Evolutionary conservation across 2,888 invertebrate genomes (phyloP), one percentile per base, ranked within the genome.

Genomic region (Chymomyza amoena): DNA sequence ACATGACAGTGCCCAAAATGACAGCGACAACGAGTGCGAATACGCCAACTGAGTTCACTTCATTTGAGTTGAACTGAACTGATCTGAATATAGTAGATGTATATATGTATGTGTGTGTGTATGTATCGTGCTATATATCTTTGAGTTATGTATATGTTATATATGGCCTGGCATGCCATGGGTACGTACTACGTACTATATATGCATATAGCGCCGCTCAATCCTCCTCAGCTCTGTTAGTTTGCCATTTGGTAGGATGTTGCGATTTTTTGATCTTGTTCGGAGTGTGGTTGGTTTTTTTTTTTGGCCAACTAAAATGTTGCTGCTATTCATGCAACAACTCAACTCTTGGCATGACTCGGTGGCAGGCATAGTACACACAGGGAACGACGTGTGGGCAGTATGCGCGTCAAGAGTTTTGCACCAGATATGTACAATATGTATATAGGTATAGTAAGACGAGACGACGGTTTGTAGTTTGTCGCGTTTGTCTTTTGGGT

Each of bases 11-110:
- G 61, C 75, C 80, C 77, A 76, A 87, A 84, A 84, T 81, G 84
- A 88, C 88, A 88, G 80, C 78, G 84, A 81, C 81, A 83, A 77
- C 79, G 68, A 62, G 73, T 67, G 72, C 64, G 66, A 67, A 67
- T 76, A 71, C 76, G 60, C 32, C 60, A 28, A 32, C 60, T 52
- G 84, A 84, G 84, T 84, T 84, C 79, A 84, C 77, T 88, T 86
- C 79, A 76, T 76, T 81, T 78, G 62, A 66, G 75, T 78, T 84
- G 69, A 81, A 79, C 74, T 76, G 76, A 61, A 65, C 72, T 70
- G 81, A 88, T 88, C 84, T 79, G 84, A 80, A 84, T 88, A 85
- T 84, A 78, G 72, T 66, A 54, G 15, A 61, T 36, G 28, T 32
- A 57, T 36, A 18, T 32, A 61, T 28, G 62, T 60, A 62, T 54